phyloP scores from a whole-genome alignment of 2,888 invertebrate genomes.

The Oligia strigilis region DNA sequence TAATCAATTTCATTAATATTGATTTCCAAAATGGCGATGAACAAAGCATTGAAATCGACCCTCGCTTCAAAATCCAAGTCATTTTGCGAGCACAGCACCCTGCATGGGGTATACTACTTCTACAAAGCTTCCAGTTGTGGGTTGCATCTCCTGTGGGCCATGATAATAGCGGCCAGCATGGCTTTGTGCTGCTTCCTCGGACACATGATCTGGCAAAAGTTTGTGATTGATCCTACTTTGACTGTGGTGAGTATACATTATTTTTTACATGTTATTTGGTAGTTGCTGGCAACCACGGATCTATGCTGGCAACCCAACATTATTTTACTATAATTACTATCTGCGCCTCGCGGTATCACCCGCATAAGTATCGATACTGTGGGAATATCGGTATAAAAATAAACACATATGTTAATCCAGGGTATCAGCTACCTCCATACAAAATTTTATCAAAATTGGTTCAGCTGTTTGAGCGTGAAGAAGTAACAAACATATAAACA shows the following conservation, averaged over 20 bases:
- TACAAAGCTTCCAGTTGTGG: conserved; percentile 66
- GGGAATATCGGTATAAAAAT: too few relatives aligned
- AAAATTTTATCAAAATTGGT: too few relatives aligned
- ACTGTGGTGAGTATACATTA: conserved; percentile 78
- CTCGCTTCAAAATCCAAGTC: conserved; percentile 67
- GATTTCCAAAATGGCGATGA: conserved; percentile 43
- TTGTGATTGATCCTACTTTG: conserved; percentile 81
- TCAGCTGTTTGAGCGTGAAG: too few relatives aligned
- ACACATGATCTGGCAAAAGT: conserved; percentile 85
- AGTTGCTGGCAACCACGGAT: too few relatives aligned
- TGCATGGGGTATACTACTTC: conserved; percentile 83
- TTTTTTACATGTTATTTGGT: not conserved
- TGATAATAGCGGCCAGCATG: conserved; percentile 73
- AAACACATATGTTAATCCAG: too few relatives aligned
- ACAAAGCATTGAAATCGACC: conserved; percentile 20
- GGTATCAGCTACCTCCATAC: too few relatives aligned
- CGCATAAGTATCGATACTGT: too few relatives aligned
- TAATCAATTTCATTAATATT: not conserved
- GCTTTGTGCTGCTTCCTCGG: conserved; percentile 79
- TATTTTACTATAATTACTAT: not conserved
- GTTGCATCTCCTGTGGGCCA: conserved; percentile 73
- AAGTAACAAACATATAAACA: too few relatives aligned
- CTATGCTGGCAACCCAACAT: too few relatives aligned
- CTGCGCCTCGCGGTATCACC: too few relatives aligned
- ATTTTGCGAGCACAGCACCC: conserved; percentile 78